These are phyloP conservation scores for Halesus radiatus DNA, from an alignment of 1,140 invertebrate species.

Conservation along the genomic window DNA sequence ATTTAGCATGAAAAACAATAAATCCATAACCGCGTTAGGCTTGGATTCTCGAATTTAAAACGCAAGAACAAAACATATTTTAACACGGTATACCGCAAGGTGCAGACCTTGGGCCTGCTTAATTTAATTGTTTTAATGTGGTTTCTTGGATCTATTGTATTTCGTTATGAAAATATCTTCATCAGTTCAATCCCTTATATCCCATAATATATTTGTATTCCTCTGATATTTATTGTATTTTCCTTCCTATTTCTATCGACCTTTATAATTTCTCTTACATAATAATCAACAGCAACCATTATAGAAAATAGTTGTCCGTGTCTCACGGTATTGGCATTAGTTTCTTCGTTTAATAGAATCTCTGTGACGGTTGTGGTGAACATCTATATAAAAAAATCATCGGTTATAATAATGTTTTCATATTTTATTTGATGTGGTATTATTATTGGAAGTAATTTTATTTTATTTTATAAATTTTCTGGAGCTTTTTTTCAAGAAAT, in stretches of 20 bases:
- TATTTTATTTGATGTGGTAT: too few species aligned
- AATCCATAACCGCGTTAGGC: too few species aligned
- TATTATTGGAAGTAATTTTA: too few species aligned
- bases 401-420: too few species aligned
- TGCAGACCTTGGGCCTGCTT: too few species aligned
- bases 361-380: slow-evolving; percentile 24
- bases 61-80: too few species aligned
- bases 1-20: too few species aligned
- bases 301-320: slow-evolving; percentile 32
- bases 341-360: slow-evolving; percentile 17
- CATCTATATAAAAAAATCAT: too few species aligned
- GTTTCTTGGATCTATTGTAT: too few species aligned
- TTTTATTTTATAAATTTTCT: not conserved
- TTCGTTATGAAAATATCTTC: not conserved
- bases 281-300: slow-evolving; percentile 27
- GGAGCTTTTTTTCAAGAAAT: not conserved
- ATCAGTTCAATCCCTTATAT: not conserved
- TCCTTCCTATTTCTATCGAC: not conserved
- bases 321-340: slow-evolving; percentile 27
- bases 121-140: too few species aligned
- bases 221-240: not conserved
- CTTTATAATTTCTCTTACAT: slow-evolving; percentile 11
- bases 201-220: not conserved
- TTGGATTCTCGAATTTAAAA: too few species aligned
- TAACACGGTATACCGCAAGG: too few species aligned